Evolutionary conservation across 2,797 vertebrate genomes (phyloP), one percentile per base, ranked within the genome.

Genomic region (Anabas testudineus): DNA sequence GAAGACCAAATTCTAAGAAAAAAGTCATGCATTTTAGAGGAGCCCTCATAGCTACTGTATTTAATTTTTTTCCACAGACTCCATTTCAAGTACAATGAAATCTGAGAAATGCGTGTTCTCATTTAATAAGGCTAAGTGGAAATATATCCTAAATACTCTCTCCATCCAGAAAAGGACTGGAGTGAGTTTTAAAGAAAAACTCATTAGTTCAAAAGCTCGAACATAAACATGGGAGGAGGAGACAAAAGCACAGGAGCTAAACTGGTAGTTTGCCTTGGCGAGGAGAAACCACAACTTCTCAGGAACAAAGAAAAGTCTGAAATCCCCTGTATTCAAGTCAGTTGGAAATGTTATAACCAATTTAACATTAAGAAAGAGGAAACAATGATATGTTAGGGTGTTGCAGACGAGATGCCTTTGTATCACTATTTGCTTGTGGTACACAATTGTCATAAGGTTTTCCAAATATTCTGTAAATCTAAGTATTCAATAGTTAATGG

Each of bases 201-300:
- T 73, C 10, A 67, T 86, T 69, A 76, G 78, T 60, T 68, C 12
- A 71, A 73, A 78, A 71, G 28, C 2, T 73, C 65, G 76, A 85
- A 88, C 55, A 76, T 68, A 81, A 89, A 90, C 80, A 85, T 71
- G 28, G 57, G 49, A 66, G 36, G 32, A 74, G 52, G 80, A 87
- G 67, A 76, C 73, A 81, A 57, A 42, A 62, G 62, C 72, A 80
- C 42, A 58, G 56, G 41, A 82, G 66, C 76, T 85, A 47, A 73
- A 81, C 56, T 69, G 54, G 8, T 34, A 24, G 90, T 91, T 89
- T 92, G 84, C 71, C 83, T 87, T 91, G 84, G 19, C 24, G 32
- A 80, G 82, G 84, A 90, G 78, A 89, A 64, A 61, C 53, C 71
- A 76, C 39, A 70, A 72, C n/a, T 47, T 68, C 26, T 73, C 30